Evolutionary conservation across 2,113 vertebrate species (phyloP), one percentile per base, ranked within the genome.

Genomic region (Myiagra hebetior): DNA sequence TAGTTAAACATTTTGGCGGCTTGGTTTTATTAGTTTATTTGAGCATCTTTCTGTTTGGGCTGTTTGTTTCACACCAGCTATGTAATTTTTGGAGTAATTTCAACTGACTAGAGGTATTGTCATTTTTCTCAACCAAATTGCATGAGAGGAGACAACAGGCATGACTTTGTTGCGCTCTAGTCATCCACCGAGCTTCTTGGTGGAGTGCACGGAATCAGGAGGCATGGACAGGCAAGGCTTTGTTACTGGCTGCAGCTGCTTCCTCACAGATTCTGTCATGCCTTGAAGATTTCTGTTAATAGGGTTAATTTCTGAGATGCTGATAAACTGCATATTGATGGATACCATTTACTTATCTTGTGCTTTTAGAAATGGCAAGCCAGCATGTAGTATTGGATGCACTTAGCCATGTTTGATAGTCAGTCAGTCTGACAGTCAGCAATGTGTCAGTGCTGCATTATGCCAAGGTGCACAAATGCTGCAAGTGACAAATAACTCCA

Each of bases 271-370:
- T 85, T 67, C 47, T 90, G 70, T 88, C 78, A 79, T 68, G 74
- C 91, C 91, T 89, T 90, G 53, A 94, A 83, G 63, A 88, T 92
- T 95, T 94, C 74, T 93, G 42, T 93, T 96, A 85, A 42, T 90
- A 30, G 62, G 47, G 74, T 96, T 87, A 64, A 72, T 79, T 95
- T 70, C 82, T 50, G 62, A 67, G 68, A 30, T 89, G 47, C 47
- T 55, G 33, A 63, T 91, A 73, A 87, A 53, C 81, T n/a, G 9
- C 50, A 30, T 85, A 94, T 95, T 93, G 91, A 94, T 92, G 83
- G 67, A 46, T 92, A 92, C 76, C 39, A 33, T 86, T 85, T 91
- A 87, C 79, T 96, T 85, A 64, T 56, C 67, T 55, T 2, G 0
- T 44, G 47, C 83, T 74, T 95, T 95, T 65, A 63, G 91, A 92